Percentiles rank a stretch among this genome's conserved stretches.
These are phyloP conservation scores for Cepaea hortensis DNA, from an alignment of 2,888 invertebrate species.

Conservation along the genomic window DNA sequence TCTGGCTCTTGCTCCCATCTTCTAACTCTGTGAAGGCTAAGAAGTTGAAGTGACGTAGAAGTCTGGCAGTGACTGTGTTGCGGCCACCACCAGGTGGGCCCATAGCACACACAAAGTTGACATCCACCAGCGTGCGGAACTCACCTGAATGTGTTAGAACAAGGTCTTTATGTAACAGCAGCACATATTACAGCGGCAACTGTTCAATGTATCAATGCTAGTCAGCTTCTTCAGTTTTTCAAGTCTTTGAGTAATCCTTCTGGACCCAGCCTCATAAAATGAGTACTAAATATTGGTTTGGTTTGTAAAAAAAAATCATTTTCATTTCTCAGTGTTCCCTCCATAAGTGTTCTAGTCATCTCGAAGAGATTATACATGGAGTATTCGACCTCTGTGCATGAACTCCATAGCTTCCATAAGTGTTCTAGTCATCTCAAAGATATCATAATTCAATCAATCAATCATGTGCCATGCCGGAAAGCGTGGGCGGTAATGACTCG, in stretches of 20 bases:
- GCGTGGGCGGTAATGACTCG: no score
- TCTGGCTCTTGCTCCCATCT: constrained; percentile 82
- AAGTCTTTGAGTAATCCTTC: neutral
- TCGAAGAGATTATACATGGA: no score
- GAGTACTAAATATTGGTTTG: no score
- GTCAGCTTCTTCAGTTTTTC: neutral
- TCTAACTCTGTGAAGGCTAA: constrained; percentile 87
- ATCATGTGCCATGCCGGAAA: no score
- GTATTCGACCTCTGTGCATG: no score
- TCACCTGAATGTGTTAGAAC: constrained; percentile 72
- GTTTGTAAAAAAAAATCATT: no score
- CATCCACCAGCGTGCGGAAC: constrained; percentile 84
- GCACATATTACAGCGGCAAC: neutral
- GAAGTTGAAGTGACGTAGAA: constrained; percentile 87
- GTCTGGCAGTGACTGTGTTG: constrained; percentile 85
- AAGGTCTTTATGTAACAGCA: neutral
- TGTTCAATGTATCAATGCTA: neutral
- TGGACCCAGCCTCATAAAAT: no score
- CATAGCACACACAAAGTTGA: constrained; percentile 86
- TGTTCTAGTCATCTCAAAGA: no score
- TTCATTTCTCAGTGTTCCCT: no score
- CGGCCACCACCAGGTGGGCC: constrained; percentile 88
- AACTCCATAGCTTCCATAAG: no score
- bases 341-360: no score
- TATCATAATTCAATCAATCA: no score